These are phyloP conservation scores for Eulacestoma nigropectus DNA, from an alignment of 2,113 vertebrate species.

Conservation along the genomic window DNA sequence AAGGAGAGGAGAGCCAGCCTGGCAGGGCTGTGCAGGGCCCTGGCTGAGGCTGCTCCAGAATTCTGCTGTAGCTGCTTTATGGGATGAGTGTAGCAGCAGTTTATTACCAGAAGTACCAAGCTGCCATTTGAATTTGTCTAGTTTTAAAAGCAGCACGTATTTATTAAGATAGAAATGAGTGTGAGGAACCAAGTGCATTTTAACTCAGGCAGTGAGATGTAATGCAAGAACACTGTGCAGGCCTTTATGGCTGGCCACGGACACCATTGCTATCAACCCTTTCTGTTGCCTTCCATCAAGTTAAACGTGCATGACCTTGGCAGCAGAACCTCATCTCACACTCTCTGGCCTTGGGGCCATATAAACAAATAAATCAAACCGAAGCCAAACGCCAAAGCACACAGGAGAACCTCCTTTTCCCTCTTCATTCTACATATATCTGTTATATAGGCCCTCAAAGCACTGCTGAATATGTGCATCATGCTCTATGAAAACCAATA, in stretches of 20 bases:
- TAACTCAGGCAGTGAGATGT: neutral
- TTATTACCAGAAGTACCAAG: constrained; percentile 25
- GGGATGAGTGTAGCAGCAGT: neutral
- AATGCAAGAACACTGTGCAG: neutral
- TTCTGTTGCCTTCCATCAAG: neutral
- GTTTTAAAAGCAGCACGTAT: neutral
- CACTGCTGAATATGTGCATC: neutral
- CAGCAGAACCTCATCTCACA: neutral
- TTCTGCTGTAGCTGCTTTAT: neutral
- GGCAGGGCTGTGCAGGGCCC: neutral
- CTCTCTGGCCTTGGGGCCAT: neutral
- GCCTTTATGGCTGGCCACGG: neutral
- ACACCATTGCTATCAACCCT: neutral
- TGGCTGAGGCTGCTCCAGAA: neutral
- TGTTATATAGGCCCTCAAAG: neutral
- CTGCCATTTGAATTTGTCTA: neutral
- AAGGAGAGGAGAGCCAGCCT: neutral
- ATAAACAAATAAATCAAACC: neutral
- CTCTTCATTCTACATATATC: neutral
- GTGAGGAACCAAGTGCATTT: neutral
- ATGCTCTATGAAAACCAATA: neutral
- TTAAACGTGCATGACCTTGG: neutral
- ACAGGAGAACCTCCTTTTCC: neutral
- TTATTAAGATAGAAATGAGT: neutral
- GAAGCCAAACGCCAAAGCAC: neutral